Base-by-base conservation (phyloP, 2,888 invertebrate genomes). In the Clusia tigrina region DNA sequence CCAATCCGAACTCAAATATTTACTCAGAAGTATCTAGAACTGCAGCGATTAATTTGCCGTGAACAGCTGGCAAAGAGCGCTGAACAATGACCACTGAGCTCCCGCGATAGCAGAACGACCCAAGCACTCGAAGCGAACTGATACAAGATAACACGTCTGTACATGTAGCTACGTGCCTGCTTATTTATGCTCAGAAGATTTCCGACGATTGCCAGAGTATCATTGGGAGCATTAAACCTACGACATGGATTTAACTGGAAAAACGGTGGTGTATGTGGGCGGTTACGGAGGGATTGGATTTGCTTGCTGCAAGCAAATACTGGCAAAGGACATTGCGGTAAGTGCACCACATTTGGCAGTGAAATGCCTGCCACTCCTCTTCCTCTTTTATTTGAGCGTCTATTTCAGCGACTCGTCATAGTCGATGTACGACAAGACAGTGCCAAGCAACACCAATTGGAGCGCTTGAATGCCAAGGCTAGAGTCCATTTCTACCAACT, bases 221-320 rank as follows among this genome's bases (percentile, higher is more conserved):
- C n/a, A n/a, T n/a, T n/a, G n/a, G n/a, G n/a, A n/a, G n/a, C n/a
- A n/a, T n/a, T n/a, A n/a, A n/a, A n/a, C n/a, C n/a, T n/a, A n/a
- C 22, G 25, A 48, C 60, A 69, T 71, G 71, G 58, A 65, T 61
- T 63, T 71, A 25, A 53, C 32, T 23, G 67, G 68, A 23, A 72
- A 71, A 46, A 70, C 68, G 61, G 63, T 71, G 1, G 66, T 70
- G 22, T 71, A 67, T 53, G 71, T 70, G 2, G 72, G 71, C 18
- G 74, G 71, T 25, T 70, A 71, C 22, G 72, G 74, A 9, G 74
- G 70, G n/a, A 74, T 74, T 17, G 73, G 71, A 1, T 68, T 66
- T 17, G 72, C 68, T 37, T 66, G 67, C 10, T 71, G 73, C 56
- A 73, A 69, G 26, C 23, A 65, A 54, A 57, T 76, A 6, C 60